These are phyloP conservation scores for Corapipo altera DNA, from an alignment of 2,113 vertebrate species.

Conservation along the genomic window DNA sequence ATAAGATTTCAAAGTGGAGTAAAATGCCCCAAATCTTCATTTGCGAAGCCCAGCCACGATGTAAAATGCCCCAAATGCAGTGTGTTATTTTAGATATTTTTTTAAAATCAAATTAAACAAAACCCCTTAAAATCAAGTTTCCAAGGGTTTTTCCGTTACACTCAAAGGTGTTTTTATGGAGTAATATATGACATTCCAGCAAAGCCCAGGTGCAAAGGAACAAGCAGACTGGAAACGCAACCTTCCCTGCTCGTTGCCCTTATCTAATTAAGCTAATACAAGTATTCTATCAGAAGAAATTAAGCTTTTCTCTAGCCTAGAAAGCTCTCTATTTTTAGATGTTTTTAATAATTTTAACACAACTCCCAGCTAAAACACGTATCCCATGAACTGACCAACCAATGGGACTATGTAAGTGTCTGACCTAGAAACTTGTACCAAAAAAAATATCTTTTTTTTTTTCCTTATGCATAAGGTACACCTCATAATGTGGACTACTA, in stretches of 20 bases:
- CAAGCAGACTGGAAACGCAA: neutral
- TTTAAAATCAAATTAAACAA: neutral
- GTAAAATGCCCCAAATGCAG: neutral
- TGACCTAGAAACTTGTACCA: neutral
- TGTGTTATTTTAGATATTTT: neutral
- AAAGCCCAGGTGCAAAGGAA: neutral
- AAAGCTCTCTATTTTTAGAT: slow-evolving; percentile 36
- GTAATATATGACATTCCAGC: neutral
- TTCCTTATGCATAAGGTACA: neutral
- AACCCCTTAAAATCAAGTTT: neutral
- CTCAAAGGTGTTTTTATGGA: neutral
- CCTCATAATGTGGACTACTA: neutral
- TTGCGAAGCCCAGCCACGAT: no score
- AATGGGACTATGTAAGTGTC: neutral
- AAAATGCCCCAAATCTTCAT: neutral
- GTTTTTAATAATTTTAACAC: neutral
- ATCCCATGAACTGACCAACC: neutral
- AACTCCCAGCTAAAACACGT: neutral
- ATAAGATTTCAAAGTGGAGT: neutral
- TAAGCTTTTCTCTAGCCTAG: neutral
- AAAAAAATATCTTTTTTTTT: neutral
- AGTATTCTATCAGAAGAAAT: slow-evolving; percentile 3
- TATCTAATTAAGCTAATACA: slow-evolving; percentile 13
- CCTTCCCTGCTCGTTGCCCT: neutral
- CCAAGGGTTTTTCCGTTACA: neutral